Evolutionary conservation across 1,140 invertebrate genomes (phyloP), one percentile per base, ranked within the genome.

Genomic region (Ylistrum balloti): DNA sequence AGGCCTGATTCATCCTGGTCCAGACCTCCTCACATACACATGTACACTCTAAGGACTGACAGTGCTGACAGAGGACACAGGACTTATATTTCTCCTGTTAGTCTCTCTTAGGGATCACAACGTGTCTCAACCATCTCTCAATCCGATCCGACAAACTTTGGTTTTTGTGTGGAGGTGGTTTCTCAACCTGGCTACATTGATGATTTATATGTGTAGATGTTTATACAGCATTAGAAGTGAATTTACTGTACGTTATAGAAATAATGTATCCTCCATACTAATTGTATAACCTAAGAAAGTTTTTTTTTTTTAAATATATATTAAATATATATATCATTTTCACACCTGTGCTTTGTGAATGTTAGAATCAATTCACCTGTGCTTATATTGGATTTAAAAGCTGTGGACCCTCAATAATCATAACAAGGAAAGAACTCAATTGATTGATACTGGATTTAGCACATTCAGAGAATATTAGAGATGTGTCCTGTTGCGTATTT

Each of bases 1-100:
- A 17, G 56, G 56, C 22, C 56, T 74, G 56, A 74, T 74, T 74
- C 56, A 74, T 74, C 41, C 56, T 74, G 56, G 41, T 45, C 56
- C n/a, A n/a, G n/a, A n/a, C n/a, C n/a, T 48, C 45, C 56, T n/a
- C 56, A 74, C 56, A 74, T 74, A 28, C n/a, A 74, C 56, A 45
- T 45, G 41, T 45, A 45, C 56, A 56, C 45, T 56, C 15, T 74
- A 5, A 74, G 56, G 56, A 74, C 56, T 11, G 28, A 45, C 41
- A 45, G 10, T 45, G 41, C 56, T 74, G 56, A 74, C 56, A 74
- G 56, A 74, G n/a, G 56, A 74, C 56, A 74, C n/a, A 28, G 56
- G 56, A 74, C 28, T 74, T 7, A 28, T 74, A 74, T 11, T 28
- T 11, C 22, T 74, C n/a, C 56, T 74, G n/a, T 45, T 17, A 17